Evolutionary conservation across 1,140 invertebrate genomes (phyloP).

Genomic region (Calycopis cecrops): DNA sequence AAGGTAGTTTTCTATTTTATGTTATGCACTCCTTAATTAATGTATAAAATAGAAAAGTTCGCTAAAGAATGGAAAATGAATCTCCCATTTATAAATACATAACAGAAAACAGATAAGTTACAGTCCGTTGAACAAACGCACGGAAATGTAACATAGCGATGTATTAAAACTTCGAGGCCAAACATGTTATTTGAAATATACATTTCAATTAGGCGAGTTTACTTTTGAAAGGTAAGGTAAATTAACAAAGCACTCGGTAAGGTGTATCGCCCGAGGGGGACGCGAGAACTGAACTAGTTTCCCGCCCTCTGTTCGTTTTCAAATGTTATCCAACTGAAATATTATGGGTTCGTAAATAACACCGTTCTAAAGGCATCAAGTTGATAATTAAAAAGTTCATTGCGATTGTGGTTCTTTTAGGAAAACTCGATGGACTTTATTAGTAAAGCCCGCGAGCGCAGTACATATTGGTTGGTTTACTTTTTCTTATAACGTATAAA

Average conservation of each 20-base stretch:
- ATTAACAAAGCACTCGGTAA: slow-evolving; percentile 48
- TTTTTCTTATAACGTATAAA: too few relatives aligned
- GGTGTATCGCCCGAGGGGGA: slow-evolving; percentile 31
- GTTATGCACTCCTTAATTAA: too few relatives aligned
- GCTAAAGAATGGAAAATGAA: too few relatives aligned
- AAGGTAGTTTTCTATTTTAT: too few relatives aligned
- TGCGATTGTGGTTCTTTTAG: neutral
- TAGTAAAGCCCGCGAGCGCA: too few relatives aligned
- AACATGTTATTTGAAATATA: slow-evolving; percentile 52
- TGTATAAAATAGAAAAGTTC: too few relatives aligned
- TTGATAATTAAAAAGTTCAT: slow-evolving; percentile 2
- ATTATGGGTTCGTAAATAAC: neutral
- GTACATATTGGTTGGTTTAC: too few relatives aligned
- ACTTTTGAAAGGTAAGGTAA: slow-evolving; percentile 54
- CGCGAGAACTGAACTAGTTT: slow-evolving; percentile 38
- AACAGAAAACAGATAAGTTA: too few relatives aligned
- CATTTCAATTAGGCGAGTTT: slow-evolving; percentile 58
- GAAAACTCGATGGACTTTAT: too few relatives aligned
- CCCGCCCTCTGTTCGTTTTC: slow-evolving; percentile 7
- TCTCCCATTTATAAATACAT: too few relatives aligned
- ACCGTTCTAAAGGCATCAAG: neutral
- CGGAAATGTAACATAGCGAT: too few relatives aligned
- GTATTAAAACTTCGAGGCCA: slow-evolving; percentile 14
- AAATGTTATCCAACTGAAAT: slow-evolving; percentile 8
- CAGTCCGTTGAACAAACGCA: too few relatives aligned